phyloP scores from a whole-genome alignment of 2,113 vertebrate species.

The Tretioscincus oriximinensis region DNA sequence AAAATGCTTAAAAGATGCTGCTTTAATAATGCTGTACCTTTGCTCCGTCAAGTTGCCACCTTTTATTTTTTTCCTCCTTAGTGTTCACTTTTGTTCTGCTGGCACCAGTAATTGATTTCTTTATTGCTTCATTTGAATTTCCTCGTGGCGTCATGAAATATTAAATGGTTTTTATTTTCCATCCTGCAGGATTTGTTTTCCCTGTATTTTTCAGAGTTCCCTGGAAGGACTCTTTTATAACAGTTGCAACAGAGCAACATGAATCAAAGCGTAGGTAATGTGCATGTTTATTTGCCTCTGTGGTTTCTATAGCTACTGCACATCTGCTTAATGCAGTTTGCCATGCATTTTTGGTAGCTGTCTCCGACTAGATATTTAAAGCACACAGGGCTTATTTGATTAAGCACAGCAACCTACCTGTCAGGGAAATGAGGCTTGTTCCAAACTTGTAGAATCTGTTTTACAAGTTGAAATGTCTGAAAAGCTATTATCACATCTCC shows the following conservation, averaged over 20 bases:
- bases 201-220: constrained; percentile 46
- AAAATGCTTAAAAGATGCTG: neutral
- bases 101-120: constrained; percentile 66
- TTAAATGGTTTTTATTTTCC: constrained; percentile 60
- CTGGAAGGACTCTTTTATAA: constrained; percentile 49
- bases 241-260: constrained; percentile 57
- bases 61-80: constrained; percentile 41
- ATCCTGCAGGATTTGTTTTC: constrained; percentile 57
- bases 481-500: neutral
- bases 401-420: constrained; percentile 37
- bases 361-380: constrained; percentile 55
- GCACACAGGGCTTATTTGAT: constrained; percentile 29
- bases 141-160: constrained; percentile 60
- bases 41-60: constrained; percentile 25
- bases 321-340: constrained; percentile 57
- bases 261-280: constrained; percentile 66
- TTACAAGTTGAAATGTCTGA: constrained; percentile 1
- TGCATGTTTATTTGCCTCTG: constrained; percentile 59
- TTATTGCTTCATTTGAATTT: constrained; percentile 67
- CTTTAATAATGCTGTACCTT: neutral
- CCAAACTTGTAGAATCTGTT: neutral
- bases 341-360: constrained; percentile 52
- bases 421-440: constrained; percentile 21
- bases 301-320: constrained; percentile 60
- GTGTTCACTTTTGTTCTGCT: constrained; percentile 51